Evolutionary conservation across 2,888 invertebrate genomes (phyloP).

Genomic region (Epinotia brunnichana): DNA sequence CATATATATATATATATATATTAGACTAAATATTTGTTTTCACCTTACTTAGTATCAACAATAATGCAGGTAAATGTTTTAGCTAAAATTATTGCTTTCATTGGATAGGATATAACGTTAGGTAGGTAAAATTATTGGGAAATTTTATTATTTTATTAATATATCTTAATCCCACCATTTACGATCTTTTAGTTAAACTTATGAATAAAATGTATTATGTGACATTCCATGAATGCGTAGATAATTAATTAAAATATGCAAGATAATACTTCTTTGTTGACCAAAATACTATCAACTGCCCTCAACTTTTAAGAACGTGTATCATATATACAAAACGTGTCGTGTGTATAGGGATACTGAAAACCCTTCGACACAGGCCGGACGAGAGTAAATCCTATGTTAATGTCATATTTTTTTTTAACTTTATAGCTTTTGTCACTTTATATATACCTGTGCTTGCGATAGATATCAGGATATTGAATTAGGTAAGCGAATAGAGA

Average conservation of each 20-base stretch:
- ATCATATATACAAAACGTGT: slow-evolving; percentile 31
- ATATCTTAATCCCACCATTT: background rate
- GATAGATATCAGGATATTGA: slow-evolving; percentile 2
- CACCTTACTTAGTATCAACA: slow-evolving; percentile 15
- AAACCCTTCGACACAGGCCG: background rate
- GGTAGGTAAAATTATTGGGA: background rate
- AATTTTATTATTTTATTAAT: background rate
- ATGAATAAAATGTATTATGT: background rate
- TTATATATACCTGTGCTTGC: background rate
- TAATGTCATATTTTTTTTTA: background rate
- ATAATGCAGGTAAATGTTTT: slow-evolving; percentile 26
- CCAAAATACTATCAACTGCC: slow-evolving; percentile 28
- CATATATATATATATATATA: slow-evolving; percentile 34
- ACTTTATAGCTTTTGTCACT: background rate
- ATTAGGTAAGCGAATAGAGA: slow-evolving; percentile 23
- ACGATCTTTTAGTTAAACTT: background rate
- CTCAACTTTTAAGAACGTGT: slow-evolving; percentile 2
- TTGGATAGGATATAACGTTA: slow-evolving; percentile 10
- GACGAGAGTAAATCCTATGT: background rate
- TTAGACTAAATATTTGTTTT: slow-evolving; percentile 37
- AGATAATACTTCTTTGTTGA: slow-evolving; percentile 16
- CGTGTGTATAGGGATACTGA: background rate
- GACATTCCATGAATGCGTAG: slow-evolving; percentile 13
- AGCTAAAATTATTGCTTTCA: slow-evolving; percentile 25
- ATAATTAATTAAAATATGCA: slow-evolving; percentile 13